A percentile compares a stretch with the other conserved stretches of the same genome.
These are phyloP conservation scores for Oegoconia quadripuncta DNA, from an alignment of 2,888 invertebrate species.

Conservation along the genomic window DNA sequence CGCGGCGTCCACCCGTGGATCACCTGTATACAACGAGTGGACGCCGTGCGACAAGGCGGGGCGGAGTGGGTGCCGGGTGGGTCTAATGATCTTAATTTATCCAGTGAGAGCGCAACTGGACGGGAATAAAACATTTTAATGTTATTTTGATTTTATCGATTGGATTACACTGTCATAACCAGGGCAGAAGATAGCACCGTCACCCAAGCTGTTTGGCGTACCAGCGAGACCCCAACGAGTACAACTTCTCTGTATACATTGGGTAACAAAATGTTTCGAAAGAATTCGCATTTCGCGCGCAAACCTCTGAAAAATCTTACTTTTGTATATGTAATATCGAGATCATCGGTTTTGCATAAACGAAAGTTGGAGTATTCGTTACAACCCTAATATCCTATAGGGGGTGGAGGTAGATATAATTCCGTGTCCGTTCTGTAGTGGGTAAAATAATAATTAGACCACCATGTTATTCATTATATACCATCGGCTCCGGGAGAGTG, in stretches of 20 bases:
- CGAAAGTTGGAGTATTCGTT: slow-evolving; percentile 7
- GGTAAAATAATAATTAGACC: too few species aligned
- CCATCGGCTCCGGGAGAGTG: too few species aligned
- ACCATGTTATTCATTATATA: too few species aligned
- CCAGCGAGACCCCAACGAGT: background rate
- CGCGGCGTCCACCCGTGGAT: too few species aligned
- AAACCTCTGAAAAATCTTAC: slow-evolving; percentile 1
- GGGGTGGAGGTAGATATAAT: background rate
- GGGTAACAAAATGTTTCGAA: slow-evolving; percentile 4
- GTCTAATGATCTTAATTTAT: too few species aligned
- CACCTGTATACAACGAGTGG: too few species aligned
- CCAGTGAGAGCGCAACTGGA: too few species aligned
- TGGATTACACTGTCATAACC: slow-evolving; percentile 8
- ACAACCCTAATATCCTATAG: slow-evolving; percentile 7
- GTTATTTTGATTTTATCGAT: too few species aligned
- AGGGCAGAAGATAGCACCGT: background rate
- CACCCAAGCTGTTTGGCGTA: background rate
- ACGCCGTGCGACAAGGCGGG: too few species aligned
- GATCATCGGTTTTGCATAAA: slow-evolving; percentile 1
- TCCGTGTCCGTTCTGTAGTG: too few species aligned
- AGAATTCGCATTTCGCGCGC: background rate
- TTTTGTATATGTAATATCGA: slow-evolving; percentile 5
- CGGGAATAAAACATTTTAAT: too few species aligned
- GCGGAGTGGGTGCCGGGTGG: too few species aligned
- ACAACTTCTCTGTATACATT: background rate